Base-by-base conservation (phyloP, 2,113 vertebrate species). In the Hystrix cristata region DNA sequence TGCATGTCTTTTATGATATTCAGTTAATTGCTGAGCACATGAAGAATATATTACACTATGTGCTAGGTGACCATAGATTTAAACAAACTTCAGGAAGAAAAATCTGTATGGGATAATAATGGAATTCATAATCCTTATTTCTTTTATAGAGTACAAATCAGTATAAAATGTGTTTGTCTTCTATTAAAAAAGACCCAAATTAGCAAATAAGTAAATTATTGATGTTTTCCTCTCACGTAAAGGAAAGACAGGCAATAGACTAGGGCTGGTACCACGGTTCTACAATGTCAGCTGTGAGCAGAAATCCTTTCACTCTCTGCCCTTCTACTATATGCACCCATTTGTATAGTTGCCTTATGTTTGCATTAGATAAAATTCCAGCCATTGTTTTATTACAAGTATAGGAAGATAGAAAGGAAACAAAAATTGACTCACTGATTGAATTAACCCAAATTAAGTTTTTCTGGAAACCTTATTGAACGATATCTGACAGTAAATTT, bases 41-140 rank as follows among this genome's bases (percentile, higher is more conserved):
- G 43, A 90, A 78, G 21, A 86, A 55, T 69, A 55, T 60, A 12
- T 3, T n/a, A 89, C 19, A 18, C 16, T 81, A 71, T 88, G 2
- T 62, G 2, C 0, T 60, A 89, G 7, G 31, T 94, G 18, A 90
- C 12, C 76, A 90, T 69, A 80, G 62, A 34, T 76, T 78, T 78
- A 93, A 96, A 48, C 7, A 53, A 85, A 88, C 27, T 43, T 85
- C 21, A 83, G 6, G 86, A 79, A 94, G 65, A 27, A 92, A 90
- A 83, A 74, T 21, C 2, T 25, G 27, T 46, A 31, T 4, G 4
- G 2, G 53, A 65, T 38, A 21, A 55, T 21, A 94, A 53, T 59
- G 2, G 9, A 46, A 71, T 88, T 53, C 72, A 5, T 60, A 81
- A 81, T 64, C 7, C 31, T 31, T 0, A 9, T 72, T 94, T 53